Evolutionary conservation across 2,888 invertebrate species (phyloP).

Genomic region (Diploptera punctata): DNA sequence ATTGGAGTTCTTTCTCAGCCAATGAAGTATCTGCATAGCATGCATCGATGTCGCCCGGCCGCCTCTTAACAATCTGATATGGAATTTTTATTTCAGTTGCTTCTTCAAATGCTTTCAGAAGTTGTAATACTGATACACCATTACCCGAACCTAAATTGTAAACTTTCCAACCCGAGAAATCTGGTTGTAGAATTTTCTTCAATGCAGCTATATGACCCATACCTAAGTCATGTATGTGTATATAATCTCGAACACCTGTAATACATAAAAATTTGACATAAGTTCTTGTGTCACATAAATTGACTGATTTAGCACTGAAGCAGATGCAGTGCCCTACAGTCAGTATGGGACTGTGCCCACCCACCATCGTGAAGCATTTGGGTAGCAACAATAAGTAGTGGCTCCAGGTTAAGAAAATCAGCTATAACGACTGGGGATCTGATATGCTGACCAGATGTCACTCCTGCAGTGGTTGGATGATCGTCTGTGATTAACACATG

Average conservation of each 20-base stretch:
- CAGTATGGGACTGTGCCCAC: no score
- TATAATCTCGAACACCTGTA: slow-evolving; percentile 76
- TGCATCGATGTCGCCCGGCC: slow-evolving; percentile 84
- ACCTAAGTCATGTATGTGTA: slow-evolving; percentile 89
- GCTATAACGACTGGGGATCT: no score
- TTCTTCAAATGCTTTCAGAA: slow-evolving; percentile 63
- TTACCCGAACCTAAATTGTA: slow-evolving; percentile 90
- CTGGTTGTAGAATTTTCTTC: slow-evolving; percentile 66
- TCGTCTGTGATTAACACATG: no score
- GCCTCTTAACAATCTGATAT: slow-evolving; percentile 71
- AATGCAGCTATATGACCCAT: slow-evolving; percentile 87
- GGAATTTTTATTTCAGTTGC: slow-evolving; percentile 77
- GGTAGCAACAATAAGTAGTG: no score
- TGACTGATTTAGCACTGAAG: no score
- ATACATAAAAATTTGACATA: slow-evolving; percentile 24
- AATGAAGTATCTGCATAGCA: slow-evolving; percentile 84
- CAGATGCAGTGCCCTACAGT: no score
- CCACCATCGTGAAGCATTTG: no score
- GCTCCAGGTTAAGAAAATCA: no score
- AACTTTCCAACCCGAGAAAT: slow-evolving; percentile 70
- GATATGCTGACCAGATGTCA: no score
- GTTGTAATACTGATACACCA: slow-evolving; percentile 85
- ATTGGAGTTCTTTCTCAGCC: slow-evolving; percentile 78
- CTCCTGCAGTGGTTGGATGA: no score
- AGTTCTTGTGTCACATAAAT: no score